Conservation (phyloP, 2,888 invertebrate species). For the Embidobia sp. region DNA sequence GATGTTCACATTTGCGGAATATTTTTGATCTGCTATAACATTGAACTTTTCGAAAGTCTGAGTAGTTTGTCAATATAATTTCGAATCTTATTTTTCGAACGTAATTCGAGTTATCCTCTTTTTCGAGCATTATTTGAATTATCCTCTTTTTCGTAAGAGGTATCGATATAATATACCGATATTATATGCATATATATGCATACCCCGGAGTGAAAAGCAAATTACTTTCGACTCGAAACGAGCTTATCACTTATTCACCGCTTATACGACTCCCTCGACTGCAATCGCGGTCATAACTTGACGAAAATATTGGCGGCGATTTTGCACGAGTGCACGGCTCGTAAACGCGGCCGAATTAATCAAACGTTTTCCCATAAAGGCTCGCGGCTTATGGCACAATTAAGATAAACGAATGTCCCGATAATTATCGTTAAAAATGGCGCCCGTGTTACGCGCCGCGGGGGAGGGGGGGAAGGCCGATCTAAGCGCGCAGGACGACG, state of each 20-base stretch:
- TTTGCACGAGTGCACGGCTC: neutral
- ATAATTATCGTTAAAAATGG: conserved; percentile 48
- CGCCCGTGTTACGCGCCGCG: neutral
- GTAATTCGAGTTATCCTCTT: too few species aligned
- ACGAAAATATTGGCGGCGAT: conserved; percentile 15
- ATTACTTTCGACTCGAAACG: conserved; percentile 37
- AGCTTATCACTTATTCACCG: conserved; percentile 35
- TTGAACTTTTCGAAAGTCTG: too few species aligned
- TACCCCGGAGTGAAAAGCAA: conserved; percentile 39
- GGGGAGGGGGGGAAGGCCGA: conserved; percentile 1
- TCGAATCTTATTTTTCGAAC: too few species aligned
- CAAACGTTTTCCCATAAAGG: conserved; percentile 1
- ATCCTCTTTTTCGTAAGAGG: too few species aligned
- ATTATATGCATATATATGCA: too few species aligned
- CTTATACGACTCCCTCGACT: conserved; percentile 15
- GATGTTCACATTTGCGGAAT: too few species aligned
- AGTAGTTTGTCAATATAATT: too few species aligned
- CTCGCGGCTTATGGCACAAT: conserved; percentile 22
- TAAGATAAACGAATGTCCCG: conserved; percentile 54
- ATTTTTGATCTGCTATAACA: too few species aligned
- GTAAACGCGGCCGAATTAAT: conserved; percentile 3
- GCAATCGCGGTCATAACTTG: conserved; percentile 23
- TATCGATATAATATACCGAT: too few species aligned
- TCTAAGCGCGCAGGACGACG: conserved; percentile 45
- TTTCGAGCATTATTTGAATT: too few species aligned